Evolutionary conservation across 2,888 invertebrate genomes (phyloP).

Genomic region (Epirrhoe tristata): DNA sequence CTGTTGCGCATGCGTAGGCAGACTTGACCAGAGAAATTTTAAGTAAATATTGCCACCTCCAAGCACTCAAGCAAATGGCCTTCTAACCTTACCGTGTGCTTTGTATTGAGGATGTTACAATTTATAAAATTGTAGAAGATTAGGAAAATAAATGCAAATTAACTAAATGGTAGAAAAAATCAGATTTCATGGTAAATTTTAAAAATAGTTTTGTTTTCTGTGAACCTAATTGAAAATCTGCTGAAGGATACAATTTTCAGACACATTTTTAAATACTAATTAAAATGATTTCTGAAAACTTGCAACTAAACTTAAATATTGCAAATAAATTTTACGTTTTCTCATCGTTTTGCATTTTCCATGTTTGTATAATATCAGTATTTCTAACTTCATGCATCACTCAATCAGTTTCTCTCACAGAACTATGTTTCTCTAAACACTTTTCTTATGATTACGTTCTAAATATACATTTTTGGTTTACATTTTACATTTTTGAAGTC

Average conservation of each 20-base stretch:
- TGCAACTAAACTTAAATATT: not conserved
- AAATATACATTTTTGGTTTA: no score
- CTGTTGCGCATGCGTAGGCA: slow-evolving; percentile 59
- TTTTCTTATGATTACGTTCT: no score
- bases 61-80: slow-evolving; percentile 29
- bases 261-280: no score
- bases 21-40: slow-evolving; percentile 72
- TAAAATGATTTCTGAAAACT: not conserved
- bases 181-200: no score
- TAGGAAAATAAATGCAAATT: not conserved
- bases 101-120: slow-evolving; percentile 6
- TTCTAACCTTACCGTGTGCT: slow-evolving; percentile 27
- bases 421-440: not conserved
- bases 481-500: not conserved
- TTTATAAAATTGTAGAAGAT: no score
- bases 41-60: slow-evolving; percentile 56
- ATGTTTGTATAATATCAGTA: not conserved
- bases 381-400: not conserved
- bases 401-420: not conserved
- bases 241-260: no score
- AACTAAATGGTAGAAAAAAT: not conserved
- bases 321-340: not conserved
- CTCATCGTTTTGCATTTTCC: not conserved
- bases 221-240: no score
- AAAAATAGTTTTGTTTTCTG: no score